Conservation (phyloP, 2,797 vertebrate genomes). For the Chaenodraco wilsoni region DNA sequence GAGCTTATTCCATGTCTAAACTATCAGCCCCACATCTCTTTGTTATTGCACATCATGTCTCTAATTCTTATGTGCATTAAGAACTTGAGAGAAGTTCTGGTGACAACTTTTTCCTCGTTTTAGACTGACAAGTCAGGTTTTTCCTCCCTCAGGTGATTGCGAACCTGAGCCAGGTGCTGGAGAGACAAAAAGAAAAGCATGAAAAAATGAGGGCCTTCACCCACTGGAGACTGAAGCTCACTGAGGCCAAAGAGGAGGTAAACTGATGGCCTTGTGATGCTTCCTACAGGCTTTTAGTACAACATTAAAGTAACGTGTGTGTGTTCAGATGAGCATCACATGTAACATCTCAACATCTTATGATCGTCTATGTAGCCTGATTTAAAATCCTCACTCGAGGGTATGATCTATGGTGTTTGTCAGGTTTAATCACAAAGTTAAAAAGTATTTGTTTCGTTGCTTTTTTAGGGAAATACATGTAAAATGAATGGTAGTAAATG, state of each 20-base stretch:
- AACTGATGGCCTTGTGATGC: constrained; percentile 1
- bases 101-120: constrained; percentile 1
- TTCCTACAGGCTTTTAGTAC: background rate
- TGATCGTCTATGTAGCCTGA: constrained; percentile 1
- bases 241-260: constrained; percentile 88
- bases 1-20: constrained; percentile 1
- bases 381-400: background rate
- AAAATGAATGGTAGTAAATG: constrained; percentile 16
- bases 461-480: constrained; percentile 7
- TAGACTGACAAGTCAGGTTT: constrained; percentile 9
- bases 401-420: background rate
- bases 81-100: background rate
- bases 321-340: background rate
- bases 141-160: constrained; percentile 86
- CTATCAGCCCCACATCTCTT: background rate
- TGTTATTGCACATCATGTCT: constrained; percentile 1
- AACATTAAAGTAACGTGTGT: background rate
- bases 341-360: background rate
- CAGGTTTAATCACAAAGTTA: background rate
- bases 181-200: constrained; percentile 89
- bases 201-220: constrained; percentile 91
- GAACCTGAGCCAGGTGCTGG: constrained; percentile 88
- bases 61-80: background rate
- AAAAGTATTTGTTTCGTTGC: background rate
- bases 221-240: constrained; percentile 88